A percentile compares a stretch with the other conserved stretches of the same genome.
Conservation (phyloP, 2,888 invertebrate genomes). For the Thyatira batis region DNA sequence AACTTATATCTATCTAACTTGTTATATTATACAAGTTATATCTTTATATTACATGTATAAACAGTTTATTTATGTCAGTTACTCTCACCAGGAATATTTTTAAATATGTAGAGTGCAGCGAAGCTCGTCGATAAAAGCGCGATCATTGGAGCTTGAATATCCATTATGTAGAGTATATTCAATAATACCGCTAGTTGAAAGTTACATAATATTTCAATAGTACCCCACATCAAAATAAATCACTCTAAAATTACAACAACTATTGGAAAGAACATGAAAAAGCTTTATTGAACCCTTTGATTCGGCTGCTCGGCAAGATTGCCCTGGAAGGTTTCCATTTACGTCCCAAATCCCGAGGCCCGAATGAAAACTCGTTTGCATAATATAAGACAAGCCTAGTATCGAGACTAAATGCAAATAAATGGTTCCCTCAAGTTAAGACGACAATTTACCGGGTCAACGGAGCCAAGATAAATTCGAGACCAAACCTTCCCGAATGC, state of each 20-base stretch:
- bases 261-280: constrained; percentile 38
- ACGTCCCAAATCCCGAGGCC: constrained; percentile 43
- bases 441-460: constrained; percentile 73
- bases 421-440: constrained; percentile 70
- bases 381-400: constrained; percentile 67
- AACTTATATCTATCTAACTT: too few species aligned
- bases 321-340: constrained; percentile 42
- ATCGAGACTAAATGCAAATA: constrained; percentile 71
- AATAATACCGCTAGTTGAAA: constrained; percentile 23
- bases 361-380: constrained; percentile 68
- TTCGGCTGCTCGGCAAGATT: constrained; percentile 46
- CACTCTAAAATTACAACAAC: constrained; percentile 27
- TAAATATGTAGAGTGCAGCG: constrained; percentile 14
- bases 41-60: too few species aligned
- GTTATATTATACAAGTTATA: too few species aligned
- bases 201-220: constrained; percentile 6
- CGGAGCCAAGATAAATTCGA: constrained; percentile 65
- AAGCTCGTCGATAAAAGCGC: constrained; percentile 23
- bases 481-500: constrained; percentile 56
- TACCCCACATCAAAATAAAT: neutral
- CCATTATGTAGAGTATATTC: constrained; percentile 28
- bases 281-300: constrained; percentile 46
- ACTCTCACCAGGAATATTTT: constrained; percentile 15
- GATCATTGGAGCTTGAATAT: constrained; percentile 22
- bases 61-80: constrained; percentile 9